Conservation (phyloP, 2,888 invertebrate species). For the Macrosiphum euphorbiae region DNA sequence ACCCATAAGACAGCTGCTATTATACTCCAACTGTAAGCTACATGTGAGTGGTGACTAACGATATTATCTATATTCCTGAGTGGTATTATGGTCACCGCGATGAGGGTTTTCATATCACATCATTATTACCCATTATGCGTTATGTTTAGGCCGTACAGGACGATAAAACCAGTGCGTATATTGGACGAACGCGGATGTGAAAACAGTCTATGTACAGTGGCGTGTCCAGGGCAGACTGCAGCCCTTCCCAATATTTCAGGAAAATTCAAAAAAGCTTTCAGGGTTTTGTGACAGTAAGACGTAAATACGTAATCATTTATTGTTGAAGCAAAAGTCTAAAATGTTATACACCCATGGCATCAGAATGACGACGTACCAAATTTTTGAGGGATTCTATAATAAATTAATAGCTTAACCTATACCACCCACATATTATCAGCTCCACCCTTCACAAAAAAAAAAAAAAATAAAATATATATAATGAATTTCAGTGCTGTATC, state of each 20-base stretch:
- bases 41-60: background rate
- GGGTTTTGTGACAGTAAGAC: too few relatives aligned
- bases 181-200: too few relatives aligned
- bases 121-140: too few relatives aligned
- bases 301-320: too few relatives aligned
- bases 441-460: background rate
- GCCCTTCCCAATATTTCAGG: too few relatives aligned
- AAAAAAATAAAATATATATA: too few relatives aligned
- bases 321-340: background rate
- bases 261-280: too few relatives aligned
- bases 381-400: background rate
- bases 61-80: background rate
- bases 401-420: background rate
- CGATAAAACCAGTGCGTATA: too few relatives aligned
- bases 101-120: background rate
- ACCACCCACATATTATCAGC: background rate
- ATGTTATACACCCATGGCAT: background rate
- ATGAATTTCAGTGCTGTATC: background rate
- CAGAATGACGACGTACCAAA: background rate
- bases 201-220: too few relatives aligned
- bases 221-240: too few relatives aligned
- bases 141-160: too few relatives aligned
- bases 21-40: background rate
- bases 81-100: background rate
- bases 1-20: background rate